Percentiles rank a stretch among this genome's conserved stretches.
These are phyloP conservation scores for Pipistrellus kuhlii DNA, from an alignment of 2,797 vertebrate genomes.

Conservation along the genomic window DNA sequence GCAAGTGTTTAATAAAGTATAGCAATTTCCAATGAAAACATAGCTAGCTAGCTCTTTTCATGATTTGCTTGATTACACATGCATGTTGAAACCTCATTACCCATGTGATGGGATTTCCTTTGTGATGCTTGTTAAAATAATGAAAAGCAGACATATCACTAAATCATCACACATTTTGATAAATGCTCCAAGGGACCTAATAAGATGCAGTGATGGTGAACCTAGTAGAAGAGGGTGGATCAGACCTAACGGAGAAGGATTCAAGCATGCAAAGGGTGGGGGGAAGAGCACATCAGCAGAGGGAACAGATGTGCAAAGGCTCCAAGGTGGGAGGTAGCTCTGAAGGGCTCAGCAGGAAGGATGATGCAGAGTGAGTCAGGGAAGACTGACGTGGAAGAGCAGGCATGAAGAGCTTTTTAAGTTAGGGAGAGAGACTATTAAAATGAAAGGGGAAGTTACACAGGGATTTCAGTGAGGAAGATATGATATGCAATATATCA, in stretches of 20 bases:
- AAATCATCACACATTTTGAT: background rate
- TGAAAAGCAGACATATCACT: background rate
- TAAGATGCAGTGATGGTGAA: background rate
- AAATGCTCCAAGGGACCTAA: background rate
- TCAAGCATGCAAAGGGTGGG: no score
- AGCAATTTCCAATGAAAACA: background rate
- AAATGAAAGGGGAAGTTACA: background rate
- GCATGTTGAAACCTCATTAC: background rate
- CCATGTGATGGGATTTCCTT: background rate
- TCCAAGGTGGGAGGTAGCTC: fast-evolving
- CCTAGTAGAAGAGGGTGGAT: background rate
- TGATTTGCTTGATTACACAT: background rate
- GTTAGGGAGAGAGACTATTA: no score
- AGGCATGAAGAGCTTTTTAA: background rate
- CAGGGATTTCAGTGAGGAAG: background rate
- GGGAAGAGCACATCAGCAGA: background rate
- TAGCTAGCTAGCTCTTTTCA: background rate
- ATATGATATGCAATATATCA: background rate
- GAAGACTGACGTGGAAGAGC: fast-evolving
- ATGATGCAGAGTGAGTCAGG: fast-evolving
- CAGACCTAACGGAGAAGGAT: background rate
- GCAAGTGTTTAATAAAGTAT: background rate
- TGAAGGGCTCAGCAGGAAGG: background rate
- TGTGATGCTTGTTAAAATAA: background rate
- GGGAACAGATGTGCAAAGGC: background rate